Conservation (phyloP, 1,140 invertebrate genomes). For the Drosophila sucinea region DNA sequence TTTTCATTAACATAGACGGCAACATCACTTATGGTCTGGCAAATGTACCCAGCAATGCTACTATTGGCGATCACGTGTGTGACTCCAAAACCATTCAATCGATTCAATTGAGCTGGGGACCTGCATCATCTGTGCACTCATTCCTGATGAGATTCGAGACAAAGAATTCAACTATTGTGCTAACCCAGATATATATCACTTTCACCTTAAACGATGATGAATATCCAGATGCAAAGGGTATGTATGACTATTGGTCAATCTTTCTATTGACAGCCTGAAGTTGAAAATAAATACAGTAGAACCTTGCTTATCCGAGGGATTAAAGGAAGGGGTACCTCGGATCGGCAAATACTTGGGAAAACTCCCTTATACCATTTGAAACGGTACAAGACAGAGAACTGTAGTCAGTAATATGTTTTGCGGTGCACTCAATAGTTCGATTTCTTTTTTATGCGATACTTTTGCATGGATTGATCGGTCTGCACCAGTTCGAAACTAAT, state of each 20-base stretch:
- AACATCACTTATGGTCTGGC: slow-evolving; percentile 53
- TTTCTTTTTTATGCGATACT: too few species aligned
- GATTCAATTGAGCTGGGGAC: slow-evolving; percentile 70
- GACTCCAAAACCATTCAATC: slow-evolving; percentile 46
- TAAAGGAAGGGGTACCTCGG: too few species aligned
- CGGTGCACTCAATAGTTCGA: too few species aligned
- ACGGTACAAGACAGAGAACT: too few species aligned
- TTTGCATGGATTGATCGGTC: too few species aligned
- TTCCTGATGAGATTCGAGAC: slow-evolving; percentile 59
- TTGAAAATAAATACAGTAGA: too few species aligned
- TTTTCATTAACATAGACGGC: slow-evolving; percentile 44
- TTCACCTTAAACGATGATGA: slow-evolving; percentile 47
- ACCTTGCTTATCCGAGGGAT: too few species aligned
- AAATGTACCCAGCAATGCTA: slow-evolving; percentile 67
- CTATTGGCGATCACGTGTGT: slow-evolving; percentile 56
- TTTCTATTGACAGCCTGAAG: too few species aligned
- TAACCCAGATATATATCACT: slow-evolving; percentile 51
- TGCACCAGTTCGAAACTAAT: too few species aligned
- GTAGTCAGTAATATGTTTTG: too few species aligned
- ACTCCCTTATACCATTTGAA: too few species aligned
- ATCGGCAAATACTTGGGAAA: too few species aligned
- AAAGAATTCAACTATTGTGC: slow-evolving; percentile 49
- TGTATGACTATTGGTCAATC: not conserved
- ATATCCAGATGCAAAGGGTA: slow-evolving; percentile 75
- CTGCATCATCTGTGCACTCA: slow-evolving; percentile 41